These are phyloP conservation scores for Bombus soroeensis DNA, from an alignment of 1,140 invertebrate genomes.

Conservation along the genomic window DNA sequence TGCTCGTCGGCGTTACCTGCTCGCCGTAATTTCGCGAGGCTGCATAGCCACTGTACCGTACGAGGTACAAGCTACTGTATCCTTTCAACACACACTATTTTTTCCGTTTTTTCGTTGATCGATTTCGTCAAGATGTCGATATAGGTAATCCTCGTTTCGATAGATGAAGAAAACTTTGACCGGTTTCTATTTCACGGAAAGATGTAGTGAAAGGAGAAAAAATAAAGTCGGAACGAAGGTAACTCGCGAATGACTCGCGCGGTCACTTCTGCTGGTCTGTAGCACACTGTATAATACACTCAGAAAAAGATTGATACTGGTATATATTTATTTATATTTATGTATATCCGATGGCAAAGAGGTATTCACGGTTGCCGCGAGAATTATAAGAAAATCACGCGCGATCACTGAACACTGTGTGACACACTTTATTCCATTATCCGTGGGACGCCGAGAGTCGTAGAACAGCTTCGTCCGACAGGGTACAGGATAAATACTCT, in stretches of 20 bases:
- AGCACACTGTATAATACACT: conserved; percentile 39
- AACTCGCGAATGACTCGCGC: conserved; percentile 31
- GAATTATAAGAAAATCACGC: conserved; percentile 47
- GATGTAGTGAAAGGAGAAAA: neutral
- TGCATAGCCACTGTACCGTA: conserved; percentile 72
- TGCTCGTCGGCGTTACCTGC: conserved; percentile 74
- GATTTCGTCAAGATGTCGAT: neutral
- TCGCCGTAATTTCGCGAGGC: conserved; percentile 70
- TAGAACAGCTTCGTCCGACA: conserved; percentile 48
- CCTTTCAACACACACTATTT: neutral
- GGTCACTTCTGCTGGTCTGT: conserved; percentile 38
- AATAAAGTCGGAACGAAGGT: conserved; percentile 8
- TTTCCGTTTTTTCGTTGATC: neutral
- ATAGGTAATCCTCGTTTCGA: conserved; percentile 4
- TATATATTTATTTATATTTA: conserved; percentile 2
- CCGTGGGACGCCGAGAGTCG: conserved; percentile 59
- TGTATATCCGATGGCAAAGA: conserved; percentile 27
- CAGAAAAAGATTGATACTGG: neutral
- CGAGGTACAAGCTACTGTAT: neutral
- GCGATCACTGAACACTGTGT: conserved; percentile 65
- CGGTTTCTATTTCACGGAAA: conserved; percentile 4
- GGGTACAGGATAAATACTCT: conserved; percentile 25
- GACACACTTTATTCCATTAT: conserved; percentile 69
- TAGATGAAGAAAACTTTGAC: neutral
- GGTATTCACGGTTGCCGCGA: conserved; percentile 31